Conservation (phyloP, 2,113 vertebrate genomes). For the Podocnemis expansa region DNA sequence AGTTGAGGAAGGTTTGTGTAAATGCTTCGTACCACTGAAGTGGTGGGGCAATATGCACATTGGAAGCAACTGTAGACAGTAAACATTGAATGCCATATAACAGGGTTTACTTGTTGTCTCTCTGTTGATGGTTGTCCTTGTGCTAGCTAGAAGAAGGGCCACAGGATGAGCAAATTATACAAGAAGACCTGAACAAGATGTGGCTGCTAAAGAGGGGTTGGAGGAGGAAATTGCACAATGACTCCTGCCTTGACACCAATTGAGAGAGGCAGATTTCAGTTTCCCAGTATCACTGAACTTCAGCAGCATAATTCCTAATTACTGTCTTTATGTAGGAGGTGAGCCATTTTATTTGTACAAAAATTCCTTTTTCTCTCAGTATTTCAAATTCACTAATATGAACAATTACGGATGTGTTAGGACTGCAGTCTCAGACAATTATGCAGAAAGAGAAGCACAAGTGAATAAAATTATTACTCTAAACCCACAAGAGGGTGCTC, state of each 20-base stretch:
- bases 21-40: background rate
- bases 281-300: background rate
- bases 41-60: background rate
- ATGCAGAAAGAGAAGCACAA: background rate
- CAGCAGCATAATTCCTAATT: background rate
- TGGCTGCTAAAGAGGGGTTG: background rate
- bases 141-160: background rate
- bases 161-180: background rate
- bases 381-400: background rate
- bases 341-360: background rate
- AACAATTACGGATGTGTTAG: background rate
- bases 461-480: background rate
- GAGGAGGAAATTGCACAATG: background rate
- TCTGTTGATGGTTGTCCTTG: background rate
- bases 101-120: background rate
- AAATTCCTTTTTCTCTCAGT: background rate
- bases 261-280: background rate
- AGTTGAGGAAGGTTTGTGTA: background rate
- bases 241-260: background rate
- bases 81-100: background rate
- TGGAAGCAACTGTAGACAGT: background rate
- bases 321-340: background rate
- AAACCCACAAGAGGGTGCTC: slow-evolving; percentile 67
- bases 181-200: background rate
- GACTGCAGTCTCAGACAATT: background rate